phyloP scores from a whole-genome alignment of 2,113 vertebrate species.

The Semnornis frantzii region DNA sequence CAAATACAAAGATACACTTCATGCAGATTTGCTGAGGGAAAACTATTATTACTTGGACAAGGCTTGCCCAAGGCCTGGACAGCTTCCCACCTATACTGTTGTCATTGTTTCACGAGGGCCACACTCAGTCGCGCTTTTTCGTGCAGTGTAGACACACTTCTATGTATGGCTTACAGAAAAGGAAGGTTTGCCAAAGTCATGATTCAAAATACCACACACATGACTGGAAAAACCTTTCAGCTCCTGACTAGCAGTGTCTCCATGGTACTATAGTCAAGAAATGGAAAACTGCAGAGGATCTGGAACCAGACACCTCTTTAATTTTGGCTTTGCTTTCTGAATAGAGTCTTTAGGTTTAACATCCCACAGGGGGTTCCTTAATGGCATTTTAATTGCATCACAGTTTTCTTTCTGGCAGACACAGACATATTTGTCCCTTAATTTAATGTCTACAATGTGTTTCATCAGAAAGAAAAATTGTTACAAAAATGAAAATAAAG shows the following conservation, averaged over 20 bases:
- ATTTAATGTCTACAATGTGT: conserved; percentile 68
- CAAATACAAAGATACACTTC: neutral
- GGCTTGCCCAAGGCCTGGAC: neutral
- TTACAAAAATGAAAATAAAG: conserved; percentile 59
- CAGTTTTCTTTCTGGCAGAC: conserved; percentile 65
- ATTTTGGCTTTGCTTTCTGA: conserved; percentile 65
- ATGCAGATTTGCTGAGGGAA: neutral
- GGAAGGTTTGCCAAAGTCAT: conserved; percentile 7
- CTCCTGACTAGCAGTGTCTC: conserved; percentile 31
- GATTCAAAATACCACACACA: conserved; percentile 60
- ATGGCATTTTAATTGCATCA: conserved; percentile 71
- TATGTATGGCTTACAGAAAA: neutral
- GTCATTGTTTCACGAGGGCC: neutral
- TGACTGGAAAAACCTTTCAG: conserved; percentile 55
- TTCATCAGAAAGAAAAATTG: conserved; percentile 66
- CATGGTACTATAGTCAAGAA: conserved; percentile 32
- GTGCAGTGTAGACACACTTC: neutral
- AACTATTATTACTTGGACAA: neutral
- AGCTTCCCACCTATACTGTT: neutral
- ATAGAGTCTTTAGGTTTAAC: conserved; percentile 63
- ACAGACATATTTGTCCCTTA: conserved; percentile 61
- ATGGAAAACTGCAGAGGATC: conserved; percentile 68
- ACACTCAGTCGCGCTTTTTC: neutral
- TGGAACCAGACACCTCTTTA: conserved; percentile 69
- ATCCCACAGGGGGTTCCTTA: conserved; percentile 55